These are phyloP conservation scores for Scatophagus argus DNA, from an alignment of 2,113 vertebrate genomes.

Conservation along the genomic window DNA sequence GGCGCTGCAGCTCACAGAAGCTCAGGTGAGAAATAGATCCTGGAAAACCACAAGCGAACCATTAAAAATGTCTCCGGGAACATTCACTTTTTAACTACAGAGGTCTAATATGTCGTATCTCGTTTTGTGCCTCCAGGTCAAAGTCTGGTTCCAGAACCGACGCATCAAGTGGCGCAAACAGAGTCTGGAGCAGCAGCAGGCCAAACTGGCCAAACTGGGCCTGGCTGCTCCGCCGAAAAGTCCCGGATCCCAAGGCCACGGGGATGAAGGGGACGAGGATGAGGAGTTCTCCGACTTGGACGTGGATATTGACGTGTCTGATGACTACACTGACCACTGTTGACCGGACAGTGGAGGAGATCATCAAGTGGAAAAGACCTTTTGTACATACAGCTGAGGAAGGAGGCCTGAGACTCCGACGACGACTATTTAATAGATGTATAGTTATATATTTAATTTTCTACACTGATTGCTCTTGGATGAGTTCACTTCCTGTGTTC, in stretches of 20 bases:
- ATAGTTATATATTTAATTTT: slow-evolving; percentile 85
- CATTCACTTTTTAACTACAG: accelerated
- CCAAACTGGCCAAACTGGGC: slow-evolving; percentile 86
- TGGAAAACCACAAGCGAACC: accelerated
- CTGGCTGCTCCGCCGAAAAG: slow-evolving; percentile 78
- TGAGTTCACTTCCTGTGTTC: slow-evolving; percentile 46
- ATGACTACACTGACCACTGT: slow-evolving; percentile 69
- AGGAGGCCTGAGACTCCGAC: slow-evolving; percentile 41
- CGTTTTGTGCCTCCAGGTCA: slow-evolving; percentile 76
- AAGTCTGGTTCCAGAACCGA: slow-evolving; percentile 89
- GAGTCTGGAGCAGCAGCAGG: slow-evolving; percentile 88
- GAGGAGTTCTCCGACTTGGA: slow-evolving; percentile 78
- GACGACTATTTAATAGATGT: slow-evolving; percentile 84
- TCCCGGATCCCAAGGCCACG: slow-evolving; percentile 81
- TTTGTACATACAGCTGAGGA: slow-evolving; percentile 56
- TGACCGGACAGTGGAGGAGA: slow-evolving; percentile 51
- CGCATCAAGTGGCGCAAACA: slow-evolving; percentile 89
- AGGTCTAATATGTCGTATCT: background rate
- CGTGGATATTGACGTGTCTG: slow-evolving; percentile 79
- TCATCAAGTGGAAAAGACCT: no score
- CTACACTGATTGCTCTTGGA: slow-evolving; percentile 68
- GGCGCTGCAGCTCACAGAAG: slow-evolving; percentile 85
- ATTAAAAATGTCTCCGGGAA: no score
- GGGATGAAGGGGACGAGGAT: slow-evolving; percentile 78
- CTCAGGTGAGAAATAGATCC: slow-evolving; percentile 78